Percentiles rank a stretch among this genome's conserved stretches.
Conservation (phyloP, 2,797 vertebrate species). For the Furcifer pardalis region DNA sequence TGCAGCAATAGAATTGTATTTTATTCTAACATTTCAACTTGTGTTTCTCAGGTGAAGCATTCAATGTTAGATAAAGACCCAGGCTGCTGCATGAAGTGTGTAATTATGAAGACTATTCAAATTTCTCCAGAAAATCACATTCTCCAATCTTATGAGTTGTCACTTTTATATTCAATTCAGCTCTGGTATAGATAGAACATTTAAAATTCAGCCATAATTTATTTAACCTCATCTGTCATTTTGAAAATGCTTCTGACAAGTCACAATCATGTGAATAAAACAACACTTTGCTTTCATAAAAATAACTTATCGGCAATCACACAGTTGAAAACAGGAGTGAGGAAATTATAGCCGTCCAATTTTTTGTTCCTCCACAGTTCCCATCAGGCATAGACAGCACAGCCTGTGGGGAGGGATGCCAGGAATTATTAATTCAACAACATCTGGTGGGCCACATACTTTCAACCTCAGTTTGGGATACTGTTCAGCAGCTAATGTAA, state of each 20-base stretch:
- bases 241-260: slow-evolving; percentile 21
- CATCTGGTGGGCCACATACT: too few species aligned
- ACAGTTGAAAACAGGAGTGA: not conserved
- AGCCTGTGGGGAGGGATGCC: too few species aligned
- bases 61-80: not conserved
- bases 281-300: slow-evolving; percentile 1
- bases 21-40: slow-evolving; percentile 9
- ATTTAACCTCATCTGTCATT: slow-evolving; percentile 22
- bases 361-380: too few species aligned
- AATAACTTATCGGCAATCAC: slow-evolving; percentile 6
- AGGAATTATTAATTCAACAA: too few species aligned
- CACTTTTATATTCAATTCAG: not conserved
- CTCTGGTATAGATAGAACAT: not conserved
- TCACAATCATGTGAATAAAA: slow-evolving; percentile 18
- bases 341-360: too few species aligned
- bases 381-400: too few species aligned
- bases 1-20: not conserved
- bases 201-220: slow-evolving; percentile 7
- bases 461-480: not conserved
- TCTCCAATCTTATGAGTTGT: slow-evolving; percentile 11
- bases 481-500: not conserved
- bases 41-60: slow-evolving; percentile 5
- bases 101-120: slow-evolving; percentile 8
- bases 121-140: not conserved
- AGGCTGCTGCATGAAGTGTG: not conserved